Evolutionary conservation across 2,797 vertebrate species (phyloP).

Genomic region (Paratrypauchen microcephalus): DNA sequence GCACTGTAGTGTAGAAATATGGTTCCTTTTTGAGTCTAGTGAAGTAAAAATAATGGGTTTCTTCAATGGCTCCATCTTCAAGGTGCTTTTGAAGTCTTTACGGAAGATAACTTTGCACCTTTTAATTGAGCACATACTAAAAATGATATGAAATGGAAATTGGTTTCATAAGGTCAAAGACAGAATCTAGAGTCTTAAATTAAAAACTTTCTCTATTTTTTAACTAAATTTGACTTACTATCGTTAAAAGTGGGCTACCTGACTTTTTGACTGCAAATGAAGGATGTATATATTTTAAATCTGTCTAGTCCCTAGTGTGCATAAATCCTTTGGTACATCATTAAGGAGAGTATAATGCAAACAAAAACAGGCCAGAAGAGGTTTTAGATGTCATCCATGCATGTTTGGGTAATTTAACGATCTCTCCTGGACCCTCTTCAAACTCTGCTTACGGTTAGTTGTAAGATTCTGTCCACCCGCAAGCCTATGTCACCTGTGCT

Average conservation of each 20-base stretch:
- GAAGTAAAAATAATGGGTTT: conserved; percentile 19
- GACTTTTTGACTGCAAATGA: too few species aligned
- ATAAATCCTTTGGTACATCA: too few species aligned
- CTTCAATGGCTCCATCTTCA: conserved; percentile 29
- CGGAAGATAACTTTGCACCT: conserved; percentile 11
- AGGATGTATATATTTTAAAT: too few species aligned
- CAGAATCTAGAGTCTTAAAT: not conserved
- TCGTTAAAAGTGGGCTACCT: not conserved
- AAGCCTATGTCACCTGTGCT: too few species aligned
- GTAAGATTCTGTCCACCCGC: too few species aligned
- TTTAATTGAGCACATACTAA: conserved; percentile 12
- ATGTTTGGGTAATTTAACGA: too few species aligned
- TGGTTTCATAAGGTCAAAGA: conserved; percentile 3
- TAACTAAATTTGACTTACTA: not conserved
- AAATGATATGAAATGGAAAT: conserved; percentile 13
- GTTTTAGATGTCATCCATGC: too few species aligned
- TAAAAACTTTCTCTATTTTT: conserved; percentile 20
- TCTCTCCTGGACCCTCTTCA: too few species aligned
- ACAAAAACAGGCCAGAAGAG: too few species aligned
- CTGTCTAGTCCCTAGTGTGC: too few species aligned
- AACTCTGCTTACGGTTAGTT: too few species aligned
- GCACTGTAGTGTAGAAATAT: conserved; percentile 20
- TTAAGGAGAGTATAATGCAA: too few species aligned
- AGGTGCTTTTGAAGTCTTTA: conserved; percentile 20
- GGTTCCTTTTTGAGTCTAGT: conserved; percentile 22